phyloP scores from a whole-genome alignment of 2,113 vertebrate genomes.

The Anhinga anhinga region DNA sequence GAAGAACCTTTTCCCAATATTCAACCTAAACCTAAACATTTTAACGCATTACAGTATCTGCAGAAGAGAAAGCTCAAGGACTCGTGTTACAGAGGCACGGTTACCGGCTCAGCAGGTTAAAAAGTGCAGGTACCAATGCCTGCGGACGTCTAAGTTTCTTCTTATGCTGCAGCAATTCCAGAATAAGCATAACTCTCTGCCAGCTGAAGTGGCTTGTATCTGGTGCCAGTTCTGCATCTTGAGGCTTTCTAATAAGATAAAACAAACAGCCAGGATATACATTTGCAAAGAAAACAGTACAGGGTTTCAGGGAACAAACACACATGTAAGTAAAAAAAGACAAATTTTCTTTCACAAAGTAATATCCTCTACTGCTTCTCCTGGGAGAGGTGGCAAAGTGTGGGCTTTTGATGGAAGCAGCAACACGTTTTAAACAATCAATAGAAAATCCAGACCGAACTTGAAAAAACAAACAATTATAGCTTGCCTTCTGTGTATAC shows the following conservation, averaged over 20 bases:
- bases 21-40: not conserved
- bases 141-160: conserved; percentile 89
- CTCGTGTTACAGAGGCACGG: not conserved
- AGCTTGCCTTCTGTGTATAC: not conserved
- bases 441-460: not conserved
- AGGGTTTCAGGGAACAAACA: not conserved
- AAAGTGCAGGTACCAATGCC: conserved; percentile 84
- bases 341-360: not conserved
- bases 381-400: not conserved
- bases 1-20: too few species aligned
- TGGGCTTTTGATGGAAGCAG: not conserved
- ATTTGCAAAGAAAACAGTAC: not conserved
- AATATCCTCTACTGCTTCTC: not conserved
- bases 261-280: not conserved
- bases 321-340: accelerated
- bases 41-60: not conserved
- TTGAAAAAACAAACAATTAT: not conserved
- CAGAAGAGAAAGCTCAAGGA: not conserved
- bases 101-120: conserved; percentile 89
- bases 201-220: conserved; percentile 78
- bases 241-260: conserved; percentile 76
- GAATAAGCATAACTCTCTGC: conserved; percentile 87
- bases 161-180: conserved; percentile 95
- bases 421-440: not conserved
- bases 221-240: conserved; percentile 43